Base-by-base conservation (phyloP, 2,797 vertebrate species). In the Mus minutoides region DNA sequence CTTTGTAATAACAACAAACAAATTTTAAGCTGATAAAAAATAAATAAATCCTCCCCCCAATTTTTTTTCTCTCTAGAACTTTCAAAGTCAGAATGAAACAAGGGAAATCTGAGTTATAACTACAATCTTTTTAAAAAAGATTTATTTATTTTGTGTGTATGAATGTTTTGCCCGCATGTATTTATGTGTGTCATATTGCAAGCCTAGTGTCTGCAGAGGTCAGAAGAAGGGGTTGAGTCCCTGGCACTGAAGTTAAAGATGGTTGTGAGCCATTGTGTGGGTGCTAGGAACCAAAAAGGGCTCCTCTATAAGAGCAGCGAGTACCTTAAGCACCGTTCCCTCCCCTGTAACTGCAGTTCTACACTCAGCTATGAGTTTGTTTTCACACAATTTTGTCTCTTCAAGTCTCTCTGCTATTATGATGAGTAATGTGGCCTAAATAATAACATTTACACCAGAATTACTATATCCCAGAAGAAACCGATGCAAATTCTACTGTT, bases 81-180 rank as follows among this genome's bases (percentile, higher is more conserved):
- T 85, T 93, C 80, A 96, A 82, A 97, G 75, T 82, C 16, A 13
- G 40, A 91, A 52, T 82, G 19, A 95, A 96, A 93, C 90, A 93
- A 96, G 78, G 4, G 29, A 97, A 86, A 88, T 88, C 64, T 92
- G 67, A 75, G 17, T 49, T 67, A n/a, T 49, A 49, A 67, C 43
- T 49, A 67, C 29, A 49, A 76, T 17, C 7, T 6, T 64, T 69
- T 67, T 67, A 14, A 0, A 16, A 67, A 67, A 19, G 2, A 83
- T 31, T n/a, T 67, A 24, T n/a, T 40, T 49, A 49, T 34, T 34
- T 67, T 49, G n/a, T n/a, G 19, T 86, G 12, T 69, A 69, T n/a
- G 21, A 67, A 64, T 52, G 6, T 86, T 34, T 69, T 86, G 21
- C 0, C 19, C 14, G 2, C 6, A 69, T 69, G 12, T 69, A 26